Base-by-base conservation (phyloP, 2,888 invertebrate species). In the Criorhina ranunculi region DNA sequence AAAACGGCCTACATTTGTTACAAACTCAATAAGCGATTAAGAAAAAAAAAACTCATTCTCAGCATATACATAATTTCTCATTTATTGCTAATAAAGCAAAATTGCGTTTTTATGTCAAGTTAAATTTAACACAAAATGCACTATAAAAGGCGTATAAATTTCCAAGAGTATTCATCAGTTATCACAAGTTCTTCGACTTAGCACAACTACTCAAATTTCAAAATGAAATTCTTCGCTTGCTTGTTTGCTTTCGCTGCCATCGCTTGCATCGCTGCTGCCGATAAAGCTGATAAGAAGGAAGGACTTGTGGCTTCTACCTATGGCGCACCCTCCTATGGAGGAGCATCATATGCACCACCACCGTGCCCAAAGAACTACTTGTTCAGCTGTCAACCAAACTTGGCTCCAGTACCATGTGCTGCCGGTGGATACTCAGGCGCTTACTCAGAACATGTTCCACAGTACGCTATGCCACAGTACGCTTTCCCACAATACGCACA, bases 301-400 rank as follows among this genome's bases (percentile, higher is more conserved):
- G 81, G 77, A 55, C 15, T 70, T 15, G 72, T 81, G 3, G 87
- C 42, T n/a, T 60, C 70, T 11, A 33, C 59, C 35, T 85, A 86
- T 46, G 77, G 57, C 93, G 46, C 51, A 37, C 66, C 57, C 5
- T 42, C 62, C 19, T 80, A 76, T 33, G 44, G 29, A 17, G 57
- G 67, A n/a, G 29, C 80, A 69, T 70, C 83, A 8, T 82, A 86
- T 31, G 49, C 81, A 40, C 35, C 85, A 8, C 78, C 86, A 55
- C 72, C 82, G 5, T 90, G 90, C 87, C 88, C 90, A 44, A 90
- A 89, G 83, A 90, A 89, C 87, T 89, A 90, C 55, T 62, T 90
- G 70, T 89, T 90, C 87, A 90, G 90, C 87, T 90, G 90, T 80
- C 89, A 89, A 79, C 90, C 90, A 67, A 88, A 88, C 86, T 70